Evolutionary conservation across 37 sponge, comb jelly and placozoan genomes (phyloP), one percentile per base, ranked within the genome.

Genomic region (Bolinopsis microptera): DNA sequence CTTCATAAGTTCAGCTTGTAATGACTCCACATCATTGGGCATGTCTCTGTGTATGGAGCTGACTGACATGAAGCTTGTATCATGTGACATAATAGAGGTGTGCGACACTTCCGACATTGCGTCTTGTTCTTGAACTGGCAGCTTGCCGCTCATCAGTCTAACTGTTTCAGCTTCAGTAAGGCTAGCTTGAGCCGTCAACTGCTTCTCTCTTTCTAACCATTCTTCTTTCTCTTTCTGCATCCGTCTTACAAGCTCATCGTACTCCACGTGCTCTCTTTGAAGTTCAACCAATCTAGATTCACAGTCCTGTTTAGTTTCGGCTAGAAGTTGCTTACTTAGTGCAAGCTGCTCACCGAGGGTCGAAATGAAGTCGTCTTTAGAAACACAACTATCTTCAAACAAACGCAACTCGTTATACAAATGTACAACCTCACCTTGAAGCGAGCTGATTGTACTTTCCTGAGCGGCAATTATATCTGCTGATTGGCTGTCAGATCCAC

Each of bases 141-240:
- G 90, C 36, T 40, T 86, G 21, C 61, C 90, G 26, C 90, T 86
- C 90, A 86, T 86, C 48, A 86, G 30, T 24, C 90, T 35, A 18
- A 86, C 61, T n/a, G 41, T 86, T 40, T 86, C 90, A 33, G 90
- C 90, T 40, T 86, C 90, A 86, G 90, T 86, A 5, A 86, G 61
- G 22, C 25, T 41, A 30, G 90, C 13, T 86, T 86, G 34, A 22
- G 41, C 40, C n/a, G 0, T n/a, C 38, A 82, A 23, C n/a, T 24
- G 41, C 61, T 86, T 86, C 48, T 86, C 90, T 41, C 26, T 86
- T 23, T 39, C 61, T 48, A 26, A 34, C 26, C 32, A 39, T 13
- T 38, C 35, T 86, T 86, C 90, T 86, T 33, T 40, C 31, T 41
- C 61, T 5, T 86, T 86, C 48, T 41, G 41, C 90, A 86, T 24